Conservation (phyloP, 2,888 invertebrate genomes). For the Scaptomyza tumidula region DNA sequence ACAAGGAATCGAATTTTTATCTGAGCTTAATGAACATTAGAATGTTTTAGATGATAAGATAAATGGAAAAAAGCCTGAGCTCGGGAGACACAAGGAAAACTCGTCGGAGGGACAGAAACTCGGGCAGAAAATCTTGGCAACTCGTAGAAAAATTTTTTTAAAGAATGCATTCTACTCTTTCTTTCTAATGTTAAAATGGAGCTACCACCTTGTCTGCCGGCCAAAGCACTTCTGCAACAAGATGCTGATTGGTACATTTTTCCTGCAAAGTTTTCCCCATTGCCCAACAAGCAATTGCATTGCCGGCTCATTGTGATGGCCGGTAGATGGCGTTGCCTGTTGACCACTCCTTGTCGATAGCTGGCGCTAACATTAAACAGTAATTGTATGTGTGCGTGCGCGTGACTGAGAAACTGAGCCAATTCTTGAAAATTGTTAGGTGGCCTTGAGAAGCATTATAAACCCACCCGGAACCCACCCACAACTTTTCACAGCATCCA, state of each 20-base stretch:
- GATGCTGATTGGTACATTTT: not conserved
- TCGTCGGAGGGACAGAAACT: not conserved
- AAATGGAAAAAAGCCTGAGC: too few relatives aligned
- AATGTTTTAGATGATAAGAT: too few relatives aligned
- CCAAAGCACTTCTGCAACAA: not conserved
- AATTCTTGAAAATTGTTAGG: conserved; percentile 41
- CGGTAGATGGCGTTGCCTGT: not conserved
- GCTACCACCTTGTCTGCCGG: not conserved
- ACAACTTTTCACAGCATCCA: not conserved
- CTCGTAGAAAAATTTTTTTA: not conserved
- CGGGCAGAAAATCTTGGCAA: not conserved
- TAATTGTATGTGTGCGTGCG: conserved; percentile 17
- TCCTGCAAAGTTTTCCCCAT: not conserved
- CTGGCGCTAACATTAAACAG: not conserved
- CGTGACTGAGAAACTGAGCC: conserved; percentile 25
- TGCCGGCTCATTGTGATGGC: not conserved
- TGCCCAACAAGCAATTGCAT: not conserved
- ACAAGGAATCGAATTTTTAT: not conserved
- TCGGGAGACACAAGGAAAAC: too few relatives aligned
- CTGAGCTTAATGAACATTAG: too few relatives aligned
- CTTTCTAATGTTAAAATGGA: too few relatives aligned
- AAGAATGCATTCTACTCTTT: not conserved
- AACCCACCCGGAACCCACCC: conserved; percentile 23
- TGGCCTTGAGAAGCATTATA: conserved; percentile 53
- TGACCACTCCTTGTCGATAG: not conserved